These are phyloP conservation scores for Belonocnema kinseyi DNA, from an alignment of 1,140 invertebrate species.

Conservation along the genomic window DNA sequence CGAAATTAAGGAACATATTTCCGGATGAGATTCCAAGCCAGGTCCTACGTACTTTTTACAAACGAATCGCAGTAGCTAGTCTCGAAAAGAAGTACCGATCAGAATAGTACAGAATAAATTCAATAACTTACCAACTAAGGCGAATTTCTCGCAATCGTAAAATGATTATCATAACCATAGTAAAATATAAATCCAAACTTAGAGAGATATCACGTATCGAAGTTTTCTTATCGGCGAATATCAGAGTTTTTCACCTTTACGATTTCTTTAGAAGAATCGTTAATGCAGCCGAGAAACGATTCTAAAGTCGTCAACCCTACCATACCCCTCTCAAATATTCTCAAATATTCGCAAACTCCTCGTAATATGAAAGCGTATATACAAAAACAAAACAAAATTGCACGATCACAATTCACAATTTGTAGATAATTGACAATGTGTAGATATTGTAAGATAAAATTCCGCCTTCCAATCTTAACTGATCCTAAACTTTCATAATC, in stretches of 20 bases:
- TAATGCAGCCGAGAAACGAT: neutral
- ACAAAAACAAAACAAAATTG: slow-evolving; percentile 59
- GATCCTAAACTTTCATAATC: neutral
- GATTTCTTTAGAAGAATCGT: slow-evolving; percentile 1
- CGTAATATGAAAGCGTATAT: slow-evolving; percentile 40
- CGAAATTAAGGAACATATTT: neutral
- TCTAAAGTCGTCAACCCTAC: too few relatives aligned
- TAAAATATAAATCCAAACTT: slow-evolving; percentile 57
- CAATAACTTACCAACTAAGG: slow-evolving; percentile 19
- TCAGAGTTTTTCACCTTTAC: neutral
- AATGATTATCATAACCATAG: slow-evolving; percentile 46
- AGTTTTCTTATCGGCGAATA: slow-evolving; percentile 15
- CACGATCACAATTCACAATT: slow-evolving; percentile 59
- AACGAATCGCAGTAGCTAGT: slow-evolving; percentile 24
- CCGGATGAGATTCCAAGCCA: neutral
- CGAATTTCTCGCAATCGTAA: slow-evolving; percentile 37
- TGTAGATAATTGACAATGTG: slow-evolving; percentile 61
- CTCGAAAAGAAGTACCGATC: slow-evolving; percentile 15
- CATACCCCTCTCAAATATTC: too few relatives aligned
- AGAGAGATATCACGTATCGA: slow-evolving; percentile 40
- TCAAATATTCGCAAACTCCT: neutral
- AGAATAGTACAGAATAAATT: slow-evolving; percentile 2
- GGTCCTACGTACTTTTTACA: slow-evolving; percentile 3
- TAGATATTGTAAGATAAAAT: slow-evolving; percentile 42
- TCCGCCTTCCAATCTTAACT: neutral